phyloP scores from a whole-genome alignment of 2,888 invertebrate species.

The Tholera decimalis region DNA sequence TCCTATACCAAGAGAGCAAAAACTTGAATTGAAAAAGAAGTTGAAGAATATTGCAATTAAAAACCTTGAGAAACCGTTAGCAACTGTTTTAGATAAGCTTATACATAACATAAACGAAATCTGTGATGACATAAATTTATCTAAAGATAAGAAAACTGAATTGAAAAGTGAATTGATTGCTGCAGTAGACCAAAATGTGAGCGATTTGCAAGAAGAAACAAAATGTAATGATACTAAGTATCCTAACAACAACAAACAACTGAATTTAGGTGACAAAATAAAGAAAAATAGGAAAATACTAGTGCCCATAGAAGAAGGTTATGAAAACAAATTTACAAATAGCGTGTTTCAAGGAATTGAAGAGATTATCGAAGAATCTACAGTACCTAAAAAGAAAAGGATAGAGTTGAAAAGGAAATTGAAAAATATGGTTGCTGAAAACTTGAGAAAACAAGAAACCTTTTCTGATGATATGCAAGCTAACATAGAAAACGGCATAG shows the following conservation, averaged over 20 bases:
- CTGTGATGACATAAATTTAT: conserved; percentile 27
- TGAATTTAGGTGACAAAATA: background rate
- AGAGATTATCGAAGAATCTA: too few species aligned
- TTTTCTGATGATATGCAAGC: background rate
- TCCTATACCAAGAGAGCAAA: conserved; percentile 8
- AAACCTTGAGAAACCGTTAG: background rate
- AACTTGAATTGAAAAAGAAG: background rate
- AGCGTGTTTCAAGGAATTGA: too few species aligned
- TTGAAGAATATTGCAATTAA: background rate
- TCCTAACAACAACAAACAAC: background rate
- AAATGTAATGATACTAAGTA: background rate
- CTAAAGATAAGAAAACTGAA: conserved; percentile 29
- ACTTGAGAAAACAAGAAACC: background rate
- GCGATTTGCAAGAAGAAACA: background rate
- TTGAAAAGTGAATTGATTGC: conserved; percentile 4
- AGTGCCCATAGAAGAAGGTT: background rate
- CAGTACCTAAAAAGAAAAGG: too few species aligned
- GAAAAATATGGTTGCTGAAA: background rate
- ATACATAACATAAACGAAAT: conserved; percentile 44
- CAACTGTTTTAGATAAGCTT: background rate
- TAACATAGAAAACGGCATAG: background rate
- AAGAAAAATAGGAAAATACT: too few species aligned
- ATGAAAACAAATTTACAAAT: background rate
- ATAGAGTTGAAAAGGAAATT: too few species aligned
- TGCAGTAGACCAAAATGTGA: conserved; percentile 4